Conservation (phyloP, 2,888 invertebrate species). For the Hybos culiciformis region DNA sequence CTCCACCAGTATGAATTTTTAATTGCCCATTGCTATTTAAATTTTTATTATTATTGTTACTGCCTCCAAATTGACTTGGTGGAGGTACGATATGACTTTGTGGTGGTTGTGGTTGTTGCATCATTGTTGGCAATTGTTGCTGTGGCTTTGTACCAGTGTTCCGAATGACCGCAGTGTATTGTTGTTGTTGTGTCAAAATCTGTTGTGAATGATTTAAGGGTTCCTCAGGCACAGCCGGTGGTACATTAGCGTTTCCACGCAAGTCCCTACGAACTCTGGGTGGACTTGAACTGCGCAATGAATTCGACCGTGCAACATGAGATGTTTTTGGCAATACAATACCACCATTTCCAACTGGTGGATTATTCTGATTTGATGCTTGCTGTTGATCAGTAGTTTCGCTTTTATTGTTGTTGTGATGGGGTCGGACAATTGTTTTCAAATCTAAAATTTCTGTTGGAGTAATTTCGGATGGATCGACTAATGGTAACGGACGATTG, state of each 20-base stretch:
- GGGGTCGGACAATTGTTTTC: constrained; percentile 85
- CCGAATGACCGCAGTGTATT: constrained; percentile 12
- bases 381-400: constrained; percentile 1
- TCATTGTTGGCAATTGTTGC: too few relatives aligned
- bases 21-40: constrained; percentile 23
- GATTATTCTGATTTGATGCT: constrained; percentile 1
- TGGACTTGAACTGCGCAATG: constrained; percentile 82
- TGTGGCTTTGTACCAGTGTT: constrained; percentile 8
- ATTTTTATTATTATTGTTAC: constrained; percentile 10
- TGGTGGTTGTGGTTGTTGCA: constrained; percentile 12
- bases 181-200: constrained; percentile 11
- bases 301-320: constrained; percentile 90
- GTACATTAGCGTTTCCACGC: constrained; percentile 66
- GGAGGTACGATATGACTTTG: constrained; percentile 15
- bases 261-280: constrained; percentile 65
- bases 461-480: constrained; percentile 95
- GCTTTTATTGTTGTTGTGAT: constrained; percentile 46
- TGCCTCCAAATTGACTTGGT: constrained; percentile 13
- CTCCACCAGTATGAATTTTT: constrained; percentile 19
- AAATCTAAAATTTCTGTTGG: constrained; percentile 88
- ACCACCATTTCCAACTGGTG: constrained; percentile 39
- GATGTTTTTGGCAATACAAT: constrained; percentile 71
- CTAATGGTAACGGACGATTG: constrained; percentile 79
- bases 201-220: constrained; percentile 39
- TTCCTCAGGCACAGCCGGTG: constrained; percentile 76